Evolutionary conservation across 2,113 vertebrate species (phyloP).

Genomic region (Holacanthus passer): DNA sequence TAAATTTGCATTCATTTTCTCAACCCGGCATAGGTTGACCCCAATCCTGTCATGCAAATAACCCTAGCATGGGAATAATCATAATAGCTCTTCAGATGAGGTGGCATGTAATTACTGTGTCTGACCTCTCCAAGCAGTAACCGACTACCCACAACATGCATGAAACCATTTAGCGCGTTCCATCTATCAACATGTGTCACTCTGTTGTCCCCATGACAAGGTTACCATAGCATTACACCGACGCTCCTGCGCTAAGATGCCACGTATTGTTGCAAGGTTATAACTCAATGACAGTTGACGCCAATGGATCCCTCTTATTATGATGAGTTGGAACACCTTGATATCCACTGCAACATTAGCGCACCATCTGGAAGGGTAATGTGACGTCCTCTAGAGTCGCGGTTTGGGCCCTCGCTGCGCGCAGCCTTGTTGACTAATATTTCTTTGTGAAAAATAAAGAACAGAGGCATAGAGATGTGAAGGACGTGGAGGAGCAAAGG

Average conservation of each 20-base stretch:
- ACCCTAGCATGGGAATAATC: constrained; percentile 66
- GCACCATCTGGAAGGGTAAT: constrained; percentile 86
- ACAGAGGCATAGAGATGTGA: constrained; percentile 75
- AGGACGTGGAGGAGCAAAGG: constrained; percentile 71
- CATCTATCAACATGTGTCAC: constrained; percentile 77
- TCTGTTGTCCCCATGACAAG: constrained; percentile 76
- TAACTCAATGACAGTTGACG: constrained; percentile 73
- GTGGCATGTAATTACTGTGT: constrained; percentile 77
- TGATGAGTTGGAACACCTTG: constrained; percentile 86
- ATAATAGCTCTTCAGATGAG: constrained; percentile 75
- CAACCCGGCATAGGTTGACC: constrained; percentile 63
- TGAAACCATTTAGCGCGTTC: constrained; percentile 64
- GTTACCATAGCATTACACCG: constrained; percentile 73
- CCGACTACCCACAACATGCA: constrained; percentile 68
- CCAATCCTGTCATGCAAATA: constrained; percentile 77
- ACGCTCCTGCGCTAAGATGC: constrained; percentile 54
- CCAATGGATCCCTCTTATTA: constrained; percentile 82
- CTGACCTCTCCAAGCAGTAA: constrained; percentile 69
- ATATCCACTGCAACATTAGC: constrained; percentile 82
- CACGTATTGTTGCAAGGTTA: constrained; percentile 75
- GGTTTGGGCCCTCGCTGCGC: constrained; percentile 70
- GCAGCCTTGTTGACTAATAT: constrained; percentile 82
- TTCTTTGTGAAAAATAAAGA: constrained; percentile 78
- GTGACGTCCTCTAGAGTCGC: constrained; percentile 75
- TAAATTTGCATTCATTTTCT: constrained; percentile 73